Percentiles rank a stretch among this genome's conserved stretches.
Evolutionary conservation across 2,113 vertebrate genomes (phyloP).

Genomic region (Sceloporus tristichus): DNA sequence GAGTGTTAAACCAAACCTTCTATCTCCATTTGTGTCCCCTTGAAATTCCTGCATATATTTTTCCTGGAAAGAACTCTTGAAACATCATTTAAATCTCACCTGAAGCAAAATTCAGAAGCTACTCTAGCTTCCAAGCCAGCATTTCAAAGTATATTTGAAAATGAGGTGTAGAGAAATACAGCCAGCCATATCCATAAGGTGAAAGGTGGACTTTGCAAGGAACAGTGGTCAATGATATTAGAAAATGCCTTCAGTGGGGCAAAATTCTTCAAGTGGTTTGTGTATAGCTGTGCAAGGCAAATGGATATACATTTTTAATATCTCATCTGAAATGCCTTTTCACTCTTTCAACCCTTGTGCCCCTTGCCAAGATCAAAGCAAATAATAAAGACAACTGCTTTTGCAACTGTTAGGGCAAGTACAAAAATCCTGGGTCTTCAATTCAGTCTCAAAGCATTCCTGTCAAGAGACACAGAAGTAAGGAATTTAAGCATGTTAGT

Average conservation of each 20-base stretch:
- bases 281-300: neutral
- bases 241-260: neutral
- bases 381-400: neutral
- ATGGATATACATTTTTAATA: conserved; percentile 9
- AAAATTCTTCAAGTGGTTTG: neutral
- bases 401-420: neutral
- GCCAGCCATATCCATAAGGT: neutral
- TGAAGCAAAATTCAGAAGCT: neutral
- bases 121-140: neutral
- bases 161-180: neutral
- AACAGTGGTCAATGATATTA: neutral
- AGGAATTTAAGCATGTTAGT: conserved; percentile 16
- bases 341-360: no score
- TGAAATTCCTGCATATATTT: neutral
- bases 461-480: conserved; percentile 16
- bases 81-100: neutral
- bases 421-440: neutral
- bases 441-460: neutral
- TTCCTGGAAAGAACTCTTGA: neutral
- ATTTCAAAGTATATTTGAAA: neutral
- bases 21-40: neutral
- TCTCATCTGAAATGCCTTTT: neutral
- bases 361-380: neutral
- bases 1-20: no score
- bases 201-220: neutral